Base-by-base conservation (phyloP, 2,888 invertebrate species). In the Protonemura montana region DNA sequence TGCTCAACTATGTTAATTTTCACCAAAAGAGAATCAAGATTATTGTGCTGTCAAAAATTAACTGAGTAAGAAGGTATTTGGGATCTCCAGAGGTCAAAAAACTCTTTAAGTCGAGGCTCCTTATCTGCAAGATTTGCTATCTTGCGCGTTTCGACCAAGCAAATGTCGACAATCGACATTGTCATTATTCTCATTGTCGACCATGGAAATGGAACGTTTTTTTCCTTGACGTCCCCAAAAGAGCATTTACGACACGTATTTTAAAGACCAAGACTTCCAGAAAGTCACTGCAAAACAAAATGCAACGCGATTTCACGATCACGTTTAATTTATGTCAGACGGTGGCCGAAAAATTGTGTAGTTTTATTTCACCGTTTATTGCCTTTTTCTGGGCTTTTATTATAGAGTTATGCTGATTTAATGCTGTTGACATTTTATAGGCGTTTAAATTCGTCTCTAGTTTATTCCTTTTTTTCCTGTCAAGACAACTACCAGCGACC, bases 401-500 rank as follows among this genome's bases (percentile, higher is more conserved):
- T 82, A 82, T 30, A 30, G 35, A 82, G 78, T 30, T 35, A 82
- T 82, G 82, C 30, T 82, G 82, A 30, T 27, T 78, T 27, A 27
- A 78, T 82, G 2, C 25, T 83, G 82, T 83, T 21, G 82, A 41
- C 82, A 83, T 30, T 83, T 83, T 83, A 83, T 83, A 41, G 82
- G 26, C 10, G 41, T 83, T 83, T 83, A 83, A 42, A 42, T 83
- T 35, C 82, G 78, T 83, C 27, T 41, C 2, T 35, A 29, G 5
- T 13, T 21, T 41, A 21, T 82, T 82, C 27, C 30, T 82, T 21
- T 83, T 16, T 35, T 30, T 41, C 25, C 2, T 27, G 25, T n/a
- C 7, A 78, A 16, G 82, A 41, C 35, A 81, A 81, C 30, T 81
- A 30, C 30, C 81, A n/a, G 13, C 13, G 59, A 13, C 81, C 28